Evolutionary conservation across 2,888 invertebrate species (phyloP).

Genomic region (Melikaiella ostensackeni): DNA sequence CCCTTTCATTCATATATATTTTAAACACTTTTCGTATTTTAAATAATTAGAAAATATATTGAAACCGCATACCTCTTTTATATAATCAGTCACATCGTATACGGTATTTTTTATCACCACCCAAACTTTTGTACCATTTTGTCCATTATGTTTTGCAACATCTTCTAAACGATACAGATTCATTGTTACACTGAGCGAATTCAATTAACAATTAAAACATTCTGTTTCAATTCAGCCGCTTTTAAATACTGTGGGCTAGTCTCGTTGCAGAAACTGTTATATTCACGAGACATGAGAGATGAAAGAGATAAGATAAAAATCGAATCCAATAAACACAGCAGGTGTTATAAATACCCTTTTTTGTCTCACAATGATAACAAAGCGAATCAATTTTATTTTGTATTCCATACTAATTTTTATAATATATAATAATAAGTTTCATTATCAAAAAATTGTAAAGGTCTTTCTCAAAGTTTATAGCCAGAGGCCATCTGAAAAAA

Average conservation of each 20-base stretch:
- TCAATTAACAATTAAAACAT: not conserved
- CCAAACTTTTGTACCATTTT: conserved; percentile 80
- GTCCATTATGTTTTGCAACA: conserved; percentile 81
- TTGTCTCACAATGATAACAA: not conserved
- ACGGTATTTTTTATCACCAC: conserved; percentile 82
- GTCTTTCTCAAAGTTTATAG: too few species aligned
- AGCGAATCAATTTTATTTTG: too few species aligned
- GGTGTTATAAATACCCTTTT: not conserved
- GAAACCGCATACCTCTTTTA: conserved; percentile 78
- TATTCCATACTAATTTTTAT: too few species aligned
- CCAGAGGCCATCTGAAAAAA: too few species aligned
- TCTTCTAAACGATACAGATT: conserved; percentile 77
- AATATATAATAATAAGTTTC: too few species aligned
- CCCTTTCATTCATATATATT: too few species aligned
- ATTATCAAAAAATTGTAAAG: too few species aligned
- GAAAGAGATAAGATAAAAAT: not conserved
- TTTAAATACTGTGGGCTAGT: not conserved
- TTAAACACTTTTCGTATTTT: not conserved
- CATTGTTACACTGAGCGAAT: not conserved
- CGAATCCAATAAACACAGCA: not conserved
- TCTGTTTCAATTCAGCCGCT: not conserved
- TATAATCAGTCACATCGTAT: conserved; percentile 84
- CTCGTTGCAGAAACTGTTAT: not conserved
- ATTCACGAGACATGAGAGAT: not conserved
- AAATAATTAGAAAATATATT: not conserved